These are phyloP conservation scores for Mirounga angustirostris DNA, from an alignment of 2,113 vertebrate species.

Conservation along the genomic window DNA sequence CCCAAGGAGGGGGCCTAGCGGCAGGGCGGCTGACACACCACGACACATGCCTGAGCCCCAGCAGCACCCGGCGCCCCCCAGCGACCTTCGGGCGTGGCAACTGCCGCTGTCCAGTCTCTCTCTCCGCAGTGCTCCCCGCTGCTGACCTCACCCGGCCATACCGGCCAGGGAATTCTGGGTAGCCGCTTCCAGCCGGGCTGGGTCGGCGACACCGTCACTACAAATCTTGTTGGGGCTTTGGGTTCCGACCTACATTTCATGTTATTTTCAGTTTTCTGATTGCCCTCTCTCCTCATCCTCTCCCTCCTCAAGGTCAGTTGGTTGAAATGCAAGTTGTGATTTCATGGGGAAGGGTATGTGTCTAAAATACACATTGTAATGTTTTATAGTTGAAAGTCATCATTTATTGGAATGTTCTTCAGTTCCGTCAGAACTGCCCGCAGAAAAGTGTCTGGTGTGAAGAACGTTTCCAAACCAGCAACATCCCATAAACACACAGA, in stretches of 20 bases:
- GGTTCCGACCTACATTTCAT: neutral
- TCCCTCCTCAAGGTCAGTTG: neutral
- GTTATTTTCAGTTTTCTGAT: neutral
- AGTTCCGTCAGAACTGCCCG: neutral
- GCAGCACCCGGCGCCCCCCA: neutral
- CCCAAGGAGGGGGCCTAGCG: neutral
- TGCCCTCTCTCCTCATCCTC: neutral
- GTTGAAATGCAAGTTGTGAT: neutral
- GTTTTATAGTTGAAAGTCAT: neutral
- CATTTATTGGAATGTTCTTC: neutral
- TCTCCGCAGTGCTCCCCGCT: neutral
- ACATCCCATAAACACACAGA: neutral
- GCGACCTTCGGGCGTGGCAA: accelerated
- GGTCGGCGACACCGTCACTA: accelerated
- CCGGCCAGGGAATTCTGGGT: accelerated
- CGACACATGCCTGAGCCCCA: neutral
- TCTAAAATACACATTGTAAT: too few species aligned
- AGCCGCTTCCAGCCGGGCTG: neutral
- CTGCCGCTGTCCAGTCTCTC: neutral
- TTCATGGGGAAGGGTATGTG: neutral
- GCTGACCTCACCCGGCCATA: accelerated
- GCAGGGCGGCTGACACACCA: accelerated
- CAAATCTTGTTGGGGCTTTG: neutral
- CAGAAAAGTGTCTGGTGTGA: neutral
- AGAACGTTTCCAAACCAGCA: neutral